Percentiles rank a stretch among this genome's conserved stretches.
Evolutionary conservation across 2,797 vertebrate species (phyloP).

Genomic region (Pygocentrus nattereri): DNA sequence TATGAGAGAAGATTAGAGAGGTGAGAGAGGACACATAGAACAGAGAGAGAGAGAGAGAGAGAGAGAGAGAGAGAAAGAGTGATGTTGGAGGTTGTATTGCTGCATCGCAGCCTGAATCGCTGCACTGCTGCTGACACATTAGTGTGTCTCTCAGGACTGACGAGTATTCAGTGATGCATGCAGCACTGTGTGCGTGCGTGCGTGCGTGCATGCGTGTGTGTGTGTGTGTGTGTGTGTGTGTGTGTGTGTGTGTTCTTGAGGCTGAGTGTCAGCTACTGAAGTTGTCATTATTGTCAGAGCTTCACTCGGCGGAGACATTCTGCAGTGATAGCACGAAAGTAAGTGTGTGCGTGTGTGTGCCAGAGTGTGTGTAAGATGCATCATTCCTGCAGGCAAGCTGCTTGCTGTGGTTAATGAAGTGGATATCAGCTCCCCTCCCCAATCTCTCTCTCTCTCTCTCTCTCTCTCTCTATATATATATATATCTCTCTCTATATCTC

Average conservation of each 20-base stretch:
- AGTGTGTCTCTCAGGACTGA: slow-evolving; percentile 57
- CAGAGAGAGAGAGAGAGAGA: neutral
- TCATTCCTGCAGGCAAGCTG: slow-evolving; percentile 48
- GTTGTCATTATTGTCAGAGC: slow-evolving; percentile 48
- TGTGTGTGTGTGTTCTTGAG: slow-evolving; percentile 4
- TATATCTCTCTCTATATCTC: neutral
- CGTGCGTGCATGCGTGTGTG: slow-evolving; percentile 14
- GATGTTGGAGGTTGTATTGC: slow-evolving; percentile 55
- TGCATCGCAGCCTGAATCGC: slow-evolving; percentile 58
- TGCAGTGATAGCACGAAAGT: slow-evolving; percentile 42
- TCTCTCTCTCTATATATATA: slow-evolving; percentile 3
- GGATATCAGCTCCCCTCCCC: slow-evolving; percentile 30
- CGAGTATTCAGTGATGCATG: slow-evolving; percentile 14
- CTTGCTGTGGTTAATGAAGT: slow-evolving; percentile 54
- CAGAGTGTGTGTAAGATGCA: slow-evolving; percentile 39
- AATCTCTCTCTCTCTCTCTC: slow-evolving; percentile 24
- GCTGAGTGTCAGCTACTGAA: slow-evolving; percentile 24
- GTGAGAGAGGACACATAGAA: neutral
- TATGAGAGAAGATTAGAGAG: no score
- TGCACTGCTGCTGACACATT: slow-evolving; percentile 44
- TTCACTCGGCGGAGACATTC: slow-evolving; percentile 35
- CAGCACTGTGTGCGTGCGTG: neutral
- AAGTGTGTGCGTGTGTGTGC: slow-evolving; percentile 32
- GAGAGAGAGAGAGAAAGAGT: neutral
- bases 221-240: slow-evolving; percentile 24